These are phyloP conservation scores for Apostichopus leukothele DNA, from an alignment of 53 echinoderm and acorn worm genomes.

Conservation along the genomic window DNA sequence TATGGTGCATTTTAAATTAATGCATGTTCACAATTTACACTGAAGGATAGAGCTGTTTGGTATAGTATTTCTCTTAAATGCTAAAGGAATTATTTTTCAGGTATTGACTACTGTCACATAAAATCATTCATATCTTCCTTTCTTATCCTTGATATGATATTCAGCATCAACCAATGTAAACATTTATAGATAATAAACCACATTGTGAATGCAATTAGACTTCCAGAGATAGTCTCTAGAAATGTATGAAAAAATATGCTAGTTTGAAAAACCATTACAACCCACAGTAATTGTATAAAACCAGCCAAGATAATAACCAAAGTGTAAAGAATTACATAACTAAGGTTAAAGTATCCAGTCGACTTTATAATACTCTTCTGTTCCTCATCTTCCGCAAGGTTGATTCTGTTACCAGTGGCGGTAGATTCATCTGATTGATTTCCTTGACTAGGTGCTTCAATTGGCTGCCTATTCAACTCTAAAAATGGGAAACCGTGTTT, in stretches of 20 bases:
- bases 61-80: no score
- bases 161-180: conserved; percentile 14
- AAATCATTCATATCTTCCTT: neutral
- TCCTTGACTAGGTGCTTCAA: neutral
- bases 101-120: neutral
- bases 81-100: no score
- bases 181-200: conserved; percentile 33
- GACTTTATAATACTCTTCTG: neutral
- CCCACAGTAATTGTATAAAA: conserved; percentile 18
- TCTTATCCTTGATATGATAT: neutral
- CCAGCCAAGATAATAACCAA: neutral
- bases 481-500: neutral
- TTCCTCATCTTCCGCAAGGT: neutral
- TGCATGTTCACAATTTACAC: no score
- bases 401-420: neutral
- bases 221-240: conserved; percentile 8
- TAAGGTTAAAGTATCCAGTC: neutral
- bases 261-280: conserved; percentile 17
- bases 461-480: neutral
- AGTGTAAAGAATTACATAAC: neutral
- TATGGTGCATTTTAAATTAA: no score
- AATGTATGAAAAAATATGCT: conserved; percentile 36
- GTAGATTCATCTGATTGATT: neutral
- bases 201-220: conserved; percentile 21
- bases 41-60: no score